Conservation (phyloP, 2,113 vertebrate genomes). For the Pterocles orientalis region DNA sequence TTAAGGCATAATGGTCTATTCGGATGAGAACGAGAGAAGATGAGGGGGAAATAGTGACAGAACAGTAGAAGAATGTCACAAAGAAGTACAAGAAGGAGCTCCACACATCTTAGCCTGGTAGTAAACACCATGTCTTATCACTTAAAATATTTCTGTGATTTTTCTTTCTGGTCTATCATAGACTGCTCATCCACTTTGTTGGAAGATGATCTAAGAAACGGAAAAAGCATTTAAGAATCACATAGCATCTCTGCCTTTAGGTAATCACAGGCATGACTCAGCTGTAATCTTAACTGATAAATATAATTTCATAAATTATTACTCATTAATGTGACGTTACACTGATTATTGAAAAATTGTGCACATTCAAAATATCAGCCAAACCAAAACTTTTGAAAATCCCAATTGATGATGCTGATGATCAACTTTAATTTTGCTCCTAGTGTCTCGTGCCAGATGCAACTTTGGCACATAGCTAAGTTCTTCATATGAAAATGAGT, state of each 20-base stretch:
- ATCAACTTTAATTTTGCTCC: neutral
- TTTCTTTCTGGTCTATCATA: neutral
- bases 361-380: neutral
- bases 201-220: neutral
- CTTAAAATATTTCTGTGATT: neutral
- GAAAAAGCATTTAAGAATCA: neutral
- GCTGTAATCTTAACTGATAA: neutral
- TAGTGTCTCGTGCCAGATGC: neutral
- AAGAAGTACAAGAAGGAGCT: neutral
- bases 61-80: neutral
- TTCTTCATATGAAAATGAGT: neutral
- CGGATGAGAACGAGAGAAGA: neutral
- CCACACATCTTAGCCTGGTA: neutral
- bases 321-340: neutral
- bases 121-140: neutral
- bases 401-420: neutral
- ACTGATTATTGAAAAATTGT: neutral
- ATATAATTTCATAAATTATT: neutral
- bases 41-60: neutral
- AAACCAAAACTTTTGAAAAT: neutral
- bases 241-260: neutral
- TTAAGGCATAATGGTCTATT: neutral
- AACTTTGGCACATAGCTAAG: neutral
- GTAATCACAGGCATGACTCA: neutral
- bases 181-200: neutral